Evolutionary conservation across 2,888 invertebrate species (phyloP).

Genomic region (Nomada fabriciana): DNA sequence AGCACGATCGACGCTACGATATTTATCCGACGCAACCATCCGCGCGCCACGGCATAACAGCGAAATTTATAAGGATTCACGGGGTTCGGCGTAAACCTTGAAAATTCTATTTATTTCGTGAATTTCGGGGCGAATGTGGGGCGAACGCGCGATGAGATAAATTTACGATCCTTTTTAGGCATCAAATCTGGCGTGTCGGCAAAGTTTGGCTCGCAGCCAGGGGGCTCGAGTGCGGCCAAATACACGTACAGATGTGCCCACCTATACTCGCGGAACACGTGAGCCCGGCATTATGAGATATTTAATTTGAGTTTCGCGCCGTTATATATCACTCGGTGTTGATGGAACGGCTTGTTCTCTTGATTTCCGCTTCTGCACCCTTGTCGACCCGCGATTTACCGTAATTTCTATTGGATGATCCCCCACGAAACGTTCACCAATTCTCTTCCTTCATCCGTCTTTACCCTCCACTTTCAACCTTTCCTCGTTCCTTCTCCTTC

Average conservation of each 20-base stretch:
- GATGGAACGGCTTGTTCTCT: constrained; percentile 71
- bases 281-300: constrained; percentile 73
- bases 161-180: constrained; percentile 77
- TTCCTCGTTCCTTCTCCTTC: not conserved
- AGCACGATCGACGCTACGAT: not conserved
- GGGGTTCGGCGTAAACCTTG: constrained; percentile 63
- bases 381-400: constrained; percentile 62
- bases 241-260: constrained; percentile 43
- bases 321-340: constrained; percentile 72
- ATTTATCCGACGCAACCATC: constrained; percentile 4
- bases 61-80: constrained; percentile 64
- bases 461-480: not conserved
- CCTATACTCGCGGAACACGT: constrained; percentile 43
- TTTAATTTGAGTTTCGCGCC: constrained; percentile 76
- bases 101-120: constrained; percentile 71
- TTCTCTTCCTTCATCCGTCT: not conserved
- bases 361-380: constrained; percentile 60
- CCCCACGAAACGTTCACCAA: constrained; percentile 29
- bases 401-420: constrained; percentile 52
- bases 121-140: constrained; percentile 65
- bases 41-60: not conserved
- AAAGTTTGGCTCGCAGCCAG: constrained; percentile 71
- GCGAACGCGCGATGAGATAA: constrained; percentile 70
- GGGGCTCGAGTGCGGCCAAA: constrained; percentile 55
- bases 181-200: constrained; percentile 74